A percentile compares a stretch with the other conserved stretches of the same genome.
phyloP scores from a whole-genome alignment of 2,888 invertebrate species.

The Lepidonotus clava region DNA sequence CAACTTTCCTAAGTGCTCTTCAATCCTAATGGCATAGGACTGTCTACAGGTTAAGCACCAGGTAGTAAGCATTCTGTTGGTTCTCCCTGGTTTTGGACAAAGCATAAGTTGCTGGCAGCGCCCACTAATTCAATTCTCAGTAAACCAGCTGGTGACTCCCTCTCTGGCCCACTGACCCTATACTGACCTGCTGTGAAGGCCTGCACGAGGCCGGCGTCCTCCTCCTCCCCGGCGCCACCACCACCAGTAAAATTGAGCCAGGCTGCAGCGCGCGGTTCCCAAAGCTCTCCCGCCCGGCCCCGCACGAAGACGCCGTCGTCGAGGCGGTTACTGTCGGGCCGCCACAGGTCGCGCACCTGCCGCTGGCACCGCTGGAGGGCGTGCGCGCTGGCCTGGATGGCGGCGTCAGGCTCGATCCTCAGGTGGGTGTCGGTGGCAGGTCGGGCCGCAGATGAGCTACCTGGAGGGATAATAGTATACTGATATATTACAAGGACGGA shows the following conservation, averaged over 20 bases:
- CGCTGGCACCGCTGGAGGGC: background rate
- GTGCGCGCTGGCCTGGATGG: background rate
- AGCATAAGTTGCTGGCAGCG: no score
- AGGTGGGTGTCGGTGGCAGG: slow-evolving; percentile 40
- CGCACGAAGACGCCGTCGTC: slow-evolving; percentile 71
- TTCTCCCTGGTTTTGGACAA: no score
- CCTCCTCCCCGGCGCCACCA: slow-evolving; percentile 61
- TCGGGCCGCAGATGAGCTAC: background rate
- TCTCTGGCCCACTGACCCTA: no score
- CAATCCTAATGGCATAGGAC: no score
- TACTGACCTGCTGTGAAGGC: slow-evolving; percentile 75
- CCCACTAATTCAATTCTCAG: no score
- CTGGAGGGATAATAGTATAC: no score
- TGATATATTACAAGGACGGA: no score
- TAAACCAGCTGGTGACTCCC: no score
- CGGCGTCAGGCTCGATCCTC: slow-evolving; percentile 15
- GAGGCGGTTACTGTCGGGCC: slow-evolving; percentile 69
- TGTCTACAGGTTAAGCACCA: no score
- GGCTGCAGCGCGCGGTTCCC: slow-evolving; percentile 65
- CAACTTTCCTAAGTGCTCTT: no score
- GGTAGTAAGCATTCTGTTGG: no score
- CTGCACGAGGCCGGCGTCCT: slow-evolving; percentile 71
- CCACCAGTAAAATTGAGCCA: slow-evolving; percentile 75
- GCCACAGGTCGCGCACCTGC: slow-evolving; percentile 67
- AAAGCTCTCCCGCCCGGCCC: slow-evolving; percentile 67